phyloP scores from a whole-genome alignment of 2,888 invertebrate species.

The Neoscelio sp. region DNA sequence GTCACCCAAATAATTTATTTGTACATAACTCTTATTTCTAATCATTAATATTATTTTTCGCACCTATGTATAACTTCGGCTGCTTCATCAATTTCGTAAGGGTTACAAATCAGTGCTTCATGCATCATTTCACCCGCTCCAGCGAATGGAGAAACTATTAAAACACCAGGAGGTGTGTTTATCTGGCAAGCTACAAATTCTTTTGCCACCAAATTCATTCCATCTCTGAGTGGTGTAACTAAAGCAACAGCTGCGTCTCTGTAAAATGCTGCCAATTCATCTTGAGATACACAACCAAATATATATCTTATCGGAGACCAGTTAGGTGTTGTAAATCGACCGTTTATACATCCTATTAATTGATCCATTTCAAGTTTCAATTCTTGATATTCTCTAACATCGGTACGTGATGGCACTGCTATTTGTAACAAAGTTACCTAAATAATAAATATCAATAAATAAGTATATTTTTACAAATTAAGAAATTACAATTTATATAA shows the following conservation, averaged over 20 bases:
- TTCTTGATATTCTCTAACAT: conserved; percentile 95
- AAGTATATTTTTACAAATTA: background rate
- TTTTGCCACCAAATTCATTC: conserved; percentile 96
- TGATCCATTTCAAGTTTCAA: conserved; percentile 96
- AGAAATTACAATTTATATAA: conserved; percentile 5
- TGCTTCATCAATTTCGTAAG: conserved; percentile 94
- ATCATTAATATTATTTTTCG: too few species aligned
- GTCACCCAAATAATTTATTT: background rate
- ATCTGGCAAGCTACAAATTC: conserved; percentile 97
- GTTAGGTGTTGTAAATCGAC: conserved; percentile 94
- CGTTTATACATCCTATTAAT: conserved; percentile 94
- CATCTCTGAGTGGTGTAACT: conserved; percentile 94
- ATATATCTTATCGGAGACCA: conserved; percentile 97
- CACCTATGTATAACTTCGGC: conserved; percentile 93
- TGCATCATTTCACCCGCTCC: conserved; percentile 98
- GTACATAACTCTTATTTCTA: conserved; percentile 8
- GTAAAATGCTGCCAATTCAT: conserved; percentile 93
- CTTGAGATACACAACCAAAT: conserved; percentile 94
- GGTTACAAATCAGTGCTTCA: conserved; percentile 95
- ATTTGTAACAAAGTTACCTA: conserved; percentile 90
- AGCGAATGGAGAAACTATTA: conserved; percentile 95
- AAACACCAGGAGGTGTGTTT: conserved; percentile 92
- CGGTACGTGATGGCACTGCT: conserved; percentile 94
- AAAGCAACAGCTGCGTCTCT: conserved; percentile 94
- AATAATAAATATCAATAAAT: too few species aligned